phyloP scores from a whole-genome alignment of 2,888 invertebrate genomes.

The Portevinia maculata region DNA sequence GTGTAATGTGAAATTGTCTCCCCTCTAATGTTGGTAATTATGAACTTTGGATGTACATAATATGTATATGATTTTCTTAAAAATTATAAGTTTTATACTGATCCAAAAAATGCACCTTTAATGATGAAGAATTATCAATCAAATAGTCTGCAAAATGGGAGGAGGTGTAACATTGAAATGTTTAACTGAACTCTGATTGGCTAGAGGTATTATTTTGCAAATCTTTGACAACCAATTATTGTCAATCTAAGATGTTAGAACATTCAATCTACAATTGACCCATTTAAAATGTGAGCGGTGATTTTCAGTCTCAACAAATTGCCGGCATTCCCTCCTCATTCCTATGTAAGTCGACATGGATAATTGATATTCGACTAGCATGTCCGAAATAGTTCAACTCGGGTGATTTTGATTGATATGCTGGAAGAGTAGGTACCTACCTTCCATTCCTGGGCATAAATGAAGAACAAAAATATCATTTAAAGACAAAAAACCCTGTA shows the following conservation, averaged over 20 bases:
- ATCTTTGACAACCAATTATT: no score
- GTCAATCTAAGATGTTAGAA: no score
- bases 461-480: slow-evolving; percentile 29
- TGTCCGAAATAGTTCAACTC: slow-evolving; percentile 48
- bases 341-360: background rate
- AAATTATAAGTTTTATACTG: no score
- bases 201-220: no score
- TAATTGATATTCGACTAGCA: slow-evolving; percentile 13
- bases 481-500: slow-evolving; percentile 11
- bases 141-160: no score
- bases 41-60: background rate
- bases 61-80: background rate
- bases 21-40: slow-evolving; percentile 44
- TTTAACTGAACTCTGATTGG: no score
- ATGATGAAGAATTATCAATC: background rate
- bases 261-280: slow-evolving; percentile 14
- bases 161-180: no score
- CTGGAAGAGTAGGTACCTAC: slow-evolving; percentile 19
- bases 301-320: background rate
- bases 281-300: slow-evolving; percentile 2
- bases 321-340: background rate
- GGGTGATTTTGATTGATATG: slow-evolving; percentile 47
- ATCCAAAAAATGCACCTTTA: background rate
- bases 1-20: slow-evolving; percentile 49
- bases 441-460: slow-evolving; percentile 7